Conservation (phyloP, 2,888 invertebrate species). For the Hoplodrina blanda region DNA sequence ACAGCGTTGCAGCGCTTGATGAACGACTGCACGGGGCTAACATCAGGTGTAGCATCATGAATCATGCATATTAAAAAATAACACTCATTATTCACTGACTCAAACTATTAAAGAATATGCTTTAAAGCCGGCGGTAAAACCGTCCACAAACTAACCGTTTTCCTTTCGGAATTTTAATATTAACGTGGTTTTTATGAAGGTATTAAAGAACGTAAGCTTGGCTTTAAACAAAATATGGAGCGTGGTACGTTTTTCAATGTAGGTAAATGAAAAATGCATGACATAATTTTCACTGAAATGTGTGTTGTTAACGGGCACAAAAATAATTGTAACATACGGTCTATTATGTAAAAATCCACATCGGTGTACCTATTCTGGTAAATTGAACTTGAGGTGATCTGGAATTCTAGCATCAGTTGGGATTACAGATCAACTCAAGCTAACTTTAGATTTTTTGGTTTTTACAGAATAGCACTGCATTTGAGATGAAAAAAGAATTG, state of each 20-base stretch:
- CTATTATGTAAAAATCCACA: no score
- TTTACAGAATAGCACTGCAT: no score
- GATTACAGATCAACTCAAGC: no score
- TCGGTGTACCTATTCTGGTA: no score
- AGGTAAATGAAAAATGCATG: not conserved
- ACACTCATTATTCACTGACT: not conserved
- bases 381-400: no score
- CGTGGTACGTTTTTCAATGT: not conserved
- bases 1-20: slow-evolving; percentile 8
- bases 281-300: not conserved
- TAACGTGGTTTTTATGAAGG: not conserved
- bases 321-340: no score
- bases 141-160: not conserved
- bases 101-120: not conserved
- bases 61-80: not conserved
- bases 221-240: not conserved
- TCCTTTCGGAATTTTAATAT: slow-evolving; percentile 11
- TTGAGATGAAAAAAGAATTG: no score
- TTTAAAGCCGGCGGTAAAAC: not conserved
- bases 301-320: no score
- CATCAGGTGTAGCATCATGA: not conserved
- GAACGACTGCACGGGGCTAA: slow-evolving; percentile 1
- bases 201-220: slow-evolving; percentile 20
- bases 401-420: no score
- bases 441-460: no score